phyloP scores from a whole-genome alignment of 2,888 invertebrate species.

The Hartigia nigra region DNA sequence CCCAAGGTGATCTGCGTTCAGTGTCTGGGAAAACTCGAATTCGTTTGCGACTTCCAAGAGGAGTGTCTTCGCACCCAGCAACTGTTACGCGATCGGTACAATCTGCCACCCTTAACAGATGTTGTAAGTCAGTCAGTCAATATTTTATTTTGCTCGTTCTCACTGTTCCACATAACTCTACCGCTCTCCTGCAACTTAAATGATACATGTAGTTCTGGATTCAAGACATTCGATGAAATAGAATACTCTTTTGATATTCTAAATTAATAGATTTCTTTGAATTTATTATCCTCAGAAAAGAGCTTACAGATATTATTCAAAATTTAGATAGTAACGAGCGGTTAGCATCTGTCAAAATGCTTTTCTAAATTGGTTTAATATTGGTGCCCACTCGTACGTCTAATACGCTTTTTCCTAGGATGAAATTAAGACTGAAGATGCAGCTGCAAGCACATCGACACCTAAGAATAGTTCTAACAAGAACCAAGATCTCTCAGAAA shows the following conservation, averaged over 20 bases:
- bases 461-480: conserved; percentile 56
- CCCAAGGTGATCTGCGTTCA: conserved; percentile 65
- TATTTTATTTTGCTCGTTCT: conserved; percentile 3
- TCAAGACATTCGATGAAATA: background rate
- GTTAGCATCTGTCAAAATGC: background rate
- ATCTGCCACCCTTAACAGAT: conserved; percentile 59
- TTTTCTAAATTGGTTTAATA: background rate
- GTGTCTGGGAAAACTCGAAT: conserved; percentile 65
- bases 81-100: conserved; percentile 61
- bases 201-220: background rate
- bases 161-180: conserved; percentile 14
- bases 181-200: conserved; percentile 17
- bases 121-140: conserved; percentile 59
- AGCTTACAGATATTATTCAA: background rate
- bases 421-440: conserved; percentile 49
- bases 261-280: background rate
- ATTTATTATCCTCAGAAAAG: background rate
- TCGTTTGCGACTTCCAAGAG: conserved; percentile 65
- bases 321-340: background rate
- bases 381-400: conserved; percentile 44
- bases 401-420: conserved; percentile 49
- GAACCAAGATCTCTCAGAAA: conserved; percentile 50
- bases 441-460: conserved; percentile 46
- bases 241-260: background rate
- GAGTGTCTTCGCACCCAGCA: conserved; percentile 65